Percentiles rank a stretch among this genome's conserved stretches.
These are phyloP conservation scores for Zeus faber DNA, from an alignment of 2,113 vertebrate species.

Conservation along the genomic window DNA sequence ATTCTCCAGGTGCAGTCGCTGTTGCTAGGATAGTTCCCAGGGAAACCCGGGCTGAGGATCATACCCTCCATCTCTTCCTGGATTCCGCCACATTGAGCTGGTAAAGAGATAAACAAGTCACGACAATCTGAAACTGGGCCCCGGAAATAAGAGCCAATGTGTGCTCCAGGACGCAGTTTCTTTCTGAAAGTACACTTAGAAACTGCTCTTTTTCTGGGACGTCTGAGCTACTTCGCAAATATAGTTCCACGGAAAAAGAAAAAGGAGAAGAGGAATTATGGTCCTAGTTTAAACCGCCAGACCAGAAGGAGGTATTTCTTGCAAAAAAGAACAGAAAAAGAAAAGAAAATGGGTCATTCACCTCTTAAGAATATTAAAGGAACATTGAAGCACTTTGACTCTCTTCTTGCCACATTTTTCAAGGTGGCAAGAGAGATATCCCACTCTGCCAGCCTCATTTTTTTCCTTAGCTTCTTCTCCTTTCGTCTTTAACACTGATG, in stretches of 20 bases:
- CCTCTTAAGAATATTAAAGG: slow-evolving; percentile 32
- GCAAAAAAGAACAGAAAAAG: neutral
- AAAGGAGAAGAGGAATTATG: slow-evolving; percentile 12
- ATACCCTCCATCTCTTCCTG: slow-evolving; percentile 93
- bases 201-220: neutral
- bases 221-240: neutral
- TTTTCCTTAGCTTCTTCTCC: too few relatives aligned
- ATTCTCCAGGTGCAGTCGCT: slow-evolving; percentile 97
- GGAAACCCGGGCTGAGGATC: slow-evolving; percentile 96
- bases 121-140: neutral
- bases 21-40: slow-evolving; percentile 98
- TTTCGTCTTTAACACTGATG: too few relatives aligned
- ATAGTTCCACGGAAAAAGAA: too few relatives aligned
- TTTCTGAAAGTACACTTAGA: neutral
- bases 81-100: slow-evolving; percentile 93
- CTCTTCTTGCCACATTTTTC: slow-evolving; percentile 13
- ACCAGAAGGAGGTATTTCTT: slow-evolving; percentile 10
- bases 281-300: slow-evolving; percentile 12
- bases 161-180: neutral
- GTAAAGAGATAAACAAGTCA: neutral
- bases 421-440: neutral
- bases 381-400: slow-evolving; percentile 24
- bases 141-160: neutral
- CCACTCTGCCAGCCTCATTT: slow-evolving; percentile 4
- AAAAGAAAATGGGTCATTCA: slow-evolving; percentile 25